phyloP scores from a whole-genome alignment of 2,888 invertebrate genomes.

The Hipparchia sbordonii region DNA sequence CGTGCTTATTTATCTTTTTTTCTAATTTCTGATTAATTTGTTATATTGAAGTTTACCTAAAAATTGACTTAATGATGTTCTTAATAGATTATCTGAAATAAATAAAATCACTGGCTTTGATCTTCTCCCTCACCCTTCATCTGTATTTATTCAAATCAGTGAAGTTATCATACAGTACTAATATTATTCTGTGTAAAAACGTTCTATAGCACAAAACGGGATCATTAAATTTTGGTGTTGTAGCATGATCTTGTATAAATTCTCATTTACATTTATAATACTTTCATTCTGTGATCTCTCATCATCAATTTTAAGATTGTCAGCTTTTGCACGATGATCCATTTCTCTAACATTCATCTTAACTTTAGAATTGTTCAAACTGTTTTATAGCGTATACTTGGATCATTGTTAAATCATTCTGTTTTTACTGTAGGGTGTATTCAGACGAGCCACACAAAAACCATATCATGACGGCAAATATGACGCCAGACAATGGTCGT shows the following conservation, averaged over 20 bases:
- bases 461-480: too few species aligned
- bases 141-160: too few species aligned
- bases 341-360: conserved; percentile 27
- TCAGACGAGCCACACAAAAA: too few species aligned
- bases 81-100: too few species aligned
- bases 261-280: conserved; percentile 12
- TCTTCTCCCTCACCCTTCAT: too few species aligned
- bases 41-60: too few species aligned
- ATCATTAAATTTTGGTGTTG: conserved; percentile 63
- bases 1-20: too few species aligned
- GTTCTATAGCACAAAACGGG: conserved; percentile 52
- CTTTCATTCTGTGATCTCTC: conserved; percentile 40
- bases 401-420: conserved; percentile 11
- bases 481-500: too few species aligned
- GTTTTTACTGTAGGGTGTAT: neutral
- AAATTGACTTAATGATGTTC: too few species aligned
- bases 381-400: neutral
- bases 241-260: conserved; percentile 56
- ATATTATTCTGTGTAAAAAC: neutral
- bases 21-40: too few species aligned
- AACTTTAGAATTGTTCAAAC: conserved; percentile 28
- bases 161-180: too few species aligned
- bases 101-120: too few species aligned
- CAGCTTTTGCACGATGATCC: conserved; percentile 59
- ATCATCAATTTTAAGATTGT: conserved; percentile 39